Evolutionary conservation across 2,888 invertebrate species (phyloP).

Genomic region (Cerceris rybyensis): DNA sequence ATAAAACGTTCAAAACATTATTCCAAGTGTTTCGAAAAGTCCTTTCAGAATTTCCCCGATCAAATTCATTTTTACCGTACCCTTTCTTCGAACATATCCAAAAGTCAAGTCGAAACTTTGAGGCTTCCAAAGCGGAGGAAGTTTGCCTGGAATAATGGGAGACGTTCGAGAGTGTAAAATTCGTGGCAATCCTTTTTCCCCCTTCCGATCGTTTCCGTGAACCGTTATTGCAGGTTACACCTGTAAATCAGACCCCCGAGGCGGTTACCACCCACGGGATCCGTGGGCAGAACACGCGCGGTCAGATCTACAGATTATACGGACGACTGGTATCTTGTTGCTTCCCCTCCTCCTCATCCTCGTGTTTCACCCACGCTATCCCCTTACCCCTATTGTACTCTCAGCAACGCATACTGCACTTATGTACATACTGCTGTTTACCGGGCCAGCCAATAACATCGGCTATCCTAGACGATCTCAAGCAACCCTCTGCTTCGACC

Average conservation of each 20-base stretch:
- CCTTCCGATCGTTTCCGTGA: slow-evolving; percentile 52
- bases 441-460: slow-evolving; percentile 46
- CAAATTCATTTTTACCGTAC: not conserved
- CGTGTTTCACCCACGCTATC: slow-evolving; percentile 31
- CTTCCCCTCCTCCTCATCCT: slow-evolving; percentile 39
- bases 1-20: too few species aligned
- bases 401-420: slow-evolving; percentile 39
- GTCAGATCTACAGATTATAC: slow-evolving; percentile 67
- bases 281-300: slow-evolving; percentile 66
- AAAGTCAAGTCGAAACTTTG: not conserved
- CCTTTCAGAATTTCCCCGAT: too few species aligned
- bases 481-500: slow-evolving; percentile 30
- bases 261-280: slow-evolving; percentile 69
- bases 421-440: slow-evolving; percentile 40
- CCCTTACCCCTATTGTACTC: slow-evolving; percentile 13
- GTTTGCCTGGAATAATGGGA: not conserved
- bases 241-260: slow-evolving; percentile 69
- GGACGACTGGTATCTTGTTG: slow-evolving; percentile 62
- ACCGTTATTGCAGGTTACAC: slow-evolving; percentile 66
- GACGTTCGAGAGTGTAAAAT: not conserved
- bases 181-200: slow-evolving; percentile 2
- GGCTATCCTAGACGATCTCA: slow-evolving; percentile 50
- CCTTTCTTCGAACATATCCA: not conserved
- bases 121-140: not conserved
- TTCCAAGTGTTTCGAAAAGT: too few species aligned